Evolutionary conservation across 2,797 vertebrate species (phyloP).

Genomic region (Labeo calbasu): DNA sequence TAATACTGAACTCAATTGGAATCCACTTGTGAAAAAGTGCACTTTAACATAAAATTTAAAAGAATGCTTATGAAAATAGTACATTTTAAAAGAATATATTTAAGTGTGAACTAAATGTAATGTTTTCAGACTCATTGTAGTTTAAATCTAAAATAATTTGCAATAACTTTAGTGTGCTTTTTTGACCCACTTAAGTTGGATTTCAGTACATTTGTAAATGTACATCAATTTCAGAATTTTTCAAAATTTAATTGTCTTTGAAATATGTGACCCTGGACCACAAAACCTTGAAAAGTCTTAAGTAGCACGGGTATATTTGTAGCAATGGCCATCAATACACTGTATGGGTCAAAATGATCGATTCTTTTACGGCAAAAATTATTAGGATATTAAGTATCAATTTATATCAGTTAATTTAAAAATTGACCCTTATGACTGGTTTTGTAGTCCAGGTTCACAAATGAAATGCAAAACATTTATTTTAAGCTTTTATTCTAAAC

Average conservation of each 20-base stretch:
- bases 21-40: neutral
- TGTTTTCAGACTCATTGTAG: neutral
- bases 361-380: too few relatives aligned
- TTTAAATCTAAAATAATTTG: neutral
- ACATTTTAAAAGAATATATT: neutral
- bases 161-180: neutral
- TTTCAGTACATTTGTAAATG: neutral
- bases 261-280: too few relatives aligned
- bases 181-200: neutral
- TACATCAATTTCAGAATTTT: neutral
- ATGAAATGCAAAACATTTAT: neutral
- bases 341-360: too few relatives aligned
- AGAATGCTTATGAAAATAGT: neutral
- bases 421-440: too few relatives aligned
- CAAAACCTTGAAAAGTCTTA: too few relatives aligned
- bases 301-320: too few relatives aligned
- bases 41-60: too few relatives aligned
- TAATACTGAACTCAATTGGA: neutral
- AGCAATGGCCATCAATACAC: too few relatives aligned
- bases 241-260: neutral
- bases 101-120: neutral
- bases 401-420: too few relatives aligned
- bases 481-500: neutral
- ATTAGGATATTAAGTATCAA: too few relatives aligned
- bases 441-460: too few relatives aligned